Conservation (phyloP, 2,113 vertebrate species). For the Chunga burmeisteri region DNA sequence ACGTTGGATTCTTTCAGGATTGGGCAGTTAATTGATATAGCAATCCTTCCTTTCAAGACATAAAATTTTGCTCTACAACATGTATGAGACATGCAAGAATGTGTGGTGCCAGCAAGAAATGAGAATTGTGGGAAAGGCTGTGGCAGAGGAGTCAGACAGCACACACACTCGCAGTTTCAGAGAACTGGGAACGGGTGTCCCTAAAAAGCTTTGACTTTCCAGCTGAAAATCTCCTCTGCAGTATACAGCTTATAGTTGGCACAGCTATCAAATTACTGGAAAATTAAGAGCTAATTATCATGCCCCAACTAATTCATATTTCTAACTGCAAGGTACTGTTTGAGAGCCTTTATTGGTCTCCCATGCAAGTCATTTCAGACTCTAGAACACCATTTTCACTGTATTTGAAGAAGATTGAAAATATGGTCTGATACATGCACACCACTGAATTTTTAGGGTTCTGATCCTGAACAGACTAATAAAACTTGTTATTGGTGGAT, state of each 20-base stretch:
- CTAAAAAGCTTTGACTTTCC: neutral
- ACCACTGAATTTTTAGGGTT: neutral
- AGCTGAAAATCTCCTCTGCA: neutral
- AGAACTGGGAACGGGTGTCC: rapidly evolving
- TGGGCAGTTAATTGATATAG: neutral
- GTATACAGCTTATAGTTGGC: neutral
- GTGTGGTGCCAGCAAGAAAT: neutral
- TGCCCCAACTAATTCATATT: neutral
- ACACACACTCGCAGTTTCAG: neutral
- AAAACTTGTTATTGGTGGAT: neutral
- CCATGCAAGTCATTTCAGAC: neutral
- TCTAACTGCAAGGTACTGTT: neutral
- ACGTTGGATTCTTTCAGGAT: neutral
- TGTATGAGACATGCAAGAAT: neutral
- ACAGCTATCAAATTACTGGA: neutral
- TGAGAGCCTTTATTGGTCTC: neutral
- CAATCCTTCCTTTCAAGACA: neutral
- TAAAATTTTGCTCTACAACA: neutral
- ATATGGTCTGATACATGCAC: neutral
- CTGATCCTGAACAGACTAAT: neutral
- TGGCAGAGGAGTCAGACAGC: neutral
- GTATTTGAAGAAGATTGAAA: neutral
- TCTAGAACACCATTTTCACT: neutral
- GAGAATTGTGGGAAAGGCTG: neutral
- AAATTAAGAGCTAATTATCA: neutral